phyloP scores from a whole-genome alignment of 2,113 vertebrate genomes.

The Mirza zaza region DNA sequence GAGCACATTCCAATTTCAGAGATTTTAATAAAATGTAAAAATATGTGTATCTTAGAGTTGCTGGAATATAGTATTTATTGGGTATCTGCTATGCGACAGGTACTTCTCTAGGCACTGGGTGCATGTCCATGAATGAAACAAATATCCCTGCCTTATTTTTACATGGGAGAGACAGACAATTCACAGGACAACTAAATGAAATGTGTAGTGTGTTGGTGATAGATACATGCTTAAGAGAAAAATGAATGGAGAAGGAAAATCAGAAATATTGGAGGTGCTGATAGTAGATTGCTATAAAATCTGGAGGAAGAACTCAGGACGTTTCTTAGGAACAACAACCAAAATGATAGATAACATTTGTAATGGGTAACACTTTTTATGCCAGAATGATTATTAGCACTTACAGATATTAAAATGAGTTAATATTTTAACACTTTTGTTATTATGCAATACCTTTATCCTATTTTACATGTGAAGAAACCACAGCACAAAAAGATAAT shows the following conservation, averaged over 20 bases:
- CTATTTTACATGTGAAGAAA: background rate
- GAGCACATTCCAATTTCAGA: background rate
- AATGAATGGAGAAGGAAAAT: background rate
- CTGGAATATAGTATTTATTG: background rate
- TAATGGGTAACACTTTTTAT: background rate
- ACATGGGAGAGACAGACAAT: background rate
- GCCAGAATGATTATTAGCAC: background rate
- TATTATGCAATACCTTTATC: background rate
- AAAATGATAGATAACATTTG: background rate
- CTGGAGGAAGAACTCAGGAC: background rate
- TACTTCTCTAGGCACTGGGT: background rate
- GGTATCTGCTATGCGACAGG: background rate
- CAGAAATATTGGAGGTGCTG: background rate
- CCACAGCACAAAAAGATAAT: background rate
- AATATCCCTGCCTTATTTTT: background rate
- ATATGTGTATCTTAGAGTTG: background rate
- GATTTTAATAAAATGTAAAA: background rate
- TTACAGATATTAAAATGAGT: background rate
- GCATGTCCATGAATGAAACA: background rate
- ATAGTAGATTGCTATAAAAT: background rate
- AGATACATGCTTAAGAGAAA: background rate
- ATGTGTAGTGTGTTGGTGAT: background rate
- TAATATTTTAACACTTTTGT: background rate
- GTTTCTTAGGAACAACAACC: background rate
- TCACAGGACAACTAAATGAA: slow-evolving; percentile 10